Evolutionary conservation across 2,113 vertebrate species (phyloP), one percentile per base, ranked within the genome.

Genomic region (Petroica traversi): DNA sequence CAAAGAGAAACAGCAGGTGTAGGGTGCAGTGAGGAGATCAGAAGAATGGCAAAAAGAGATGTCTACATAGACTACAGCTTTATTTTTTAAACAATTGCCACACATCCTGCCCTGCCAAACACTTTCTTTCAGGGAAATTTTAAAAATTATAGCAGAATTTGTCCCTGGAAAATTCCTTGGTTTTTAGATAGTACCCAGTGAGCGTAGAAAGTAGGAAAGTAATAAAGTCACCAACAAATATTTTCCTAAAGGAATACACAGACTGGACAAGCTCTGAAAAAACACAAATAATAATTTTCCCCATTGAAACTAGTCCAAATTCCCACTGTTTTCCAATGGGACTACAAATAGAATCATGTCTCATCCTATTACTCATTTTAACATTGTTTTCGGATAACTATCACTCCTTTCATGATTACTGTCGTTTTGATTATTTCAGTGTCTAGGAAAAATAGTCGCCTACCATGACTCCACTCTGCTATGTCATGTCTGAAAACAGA

Each of bases 351-450:
- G 40, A 80, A 48, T 66, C 19, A 16, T 59, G 40, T 75, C 62
- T 91, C 13, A 2, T 78, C 41, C 85, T 82, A 66, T 68, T 79
- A 66, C 34, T 81, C 25, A 33, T 75, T 93, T 88, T 61, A 85
- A 79, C 19, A 49, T 79, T 89, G 54, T 57, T 82, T 85, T 82
- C 61, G 75, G 49, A 85, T 88, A 93, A 57, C 62, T 64, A 67
- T 88, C 88, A 85, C 40, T 85, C 33, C 41, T 82, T 77, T 87
- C 67, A 72, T 75, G 33, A 85, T 79, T 79, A 83, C 49, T 58
- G 71, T 76, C 38, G 88, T 88, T 94, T 93, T 58, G 36, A 90
- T 90, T 94, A 85, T 55, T 82, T 92, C 54, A 66, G 24, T 19
- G 38, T 58, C 54, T 85, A 79, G 41, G 36, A 89, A 89, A 87